Evolutionary conservation across 1,140 invertebrate genomes (phyloP).

Genomic region (Lysiphlebus fabarum): DNA sequence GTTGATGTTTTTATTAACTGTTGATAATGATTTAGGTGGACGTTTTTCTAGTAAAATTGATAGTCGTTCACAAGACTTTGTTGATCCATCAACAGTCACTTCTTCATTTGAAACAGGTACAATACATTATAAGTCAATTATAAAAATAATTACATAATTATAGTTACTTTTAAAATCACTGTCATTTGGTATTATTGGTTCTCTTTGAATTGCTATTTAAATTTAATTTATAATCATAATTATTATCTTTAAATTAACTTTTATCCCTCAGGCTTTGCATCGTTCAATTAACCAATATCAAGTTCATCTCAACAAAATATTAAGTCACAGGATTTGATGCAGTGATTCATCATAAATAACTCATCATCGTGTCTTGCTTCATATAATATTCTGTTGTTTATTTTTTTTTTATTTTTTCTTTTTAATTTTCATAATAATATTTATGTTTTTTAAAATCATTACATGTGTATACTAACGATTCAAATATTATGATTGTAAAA

Average conservation of each 20-base stretch:
- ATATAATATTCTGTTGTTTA: background rate
- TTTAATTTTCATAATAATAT: too few species aligned
- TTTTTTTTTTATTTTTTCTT: background rate
- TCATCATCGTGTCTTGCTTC: slow-evolving; percentile 3
- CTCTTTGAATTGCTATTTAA: background rate
- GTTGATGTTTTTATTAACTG: background rate
- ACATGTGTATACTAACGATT: background rate
- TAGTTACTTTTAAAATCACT: background rate
- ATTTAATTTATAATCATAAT: background rate
- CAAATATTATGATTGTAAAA: too few species aligned
- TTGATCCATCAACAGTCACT: slow-evolving; percentile 36
- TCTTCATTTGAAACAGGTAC: slow-evolving; percentile 32
- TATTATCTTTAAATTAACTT: slow-evolving; percentile 23
- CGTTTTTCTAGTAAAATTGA: slow-evolving; percentile 12
- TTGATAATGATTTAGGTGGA: background rate
- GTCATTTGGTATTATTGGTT: slow-evolving; percentile 4
- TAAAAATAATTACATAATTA: too few species aligned
- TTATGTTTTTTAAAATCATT: background rate
- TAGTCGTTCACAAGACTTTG: slow-evolving; percentile 45
- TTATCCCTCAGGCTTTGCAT: slow-evolving; percentile 26
- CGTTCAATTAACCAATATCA: slow-evolving; percentile 27
- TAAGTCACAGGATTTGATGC: slow-evolving; percentile 21
- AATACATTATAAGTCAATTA: background rate
- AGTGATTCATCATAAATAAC: slow-evolving; percentile 19
- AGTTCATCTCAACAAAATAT: slow-evolving; percentile 5